Conservation (phyloP, 92 coral and sea anemone species). For the Montipora capitata region DNA sequence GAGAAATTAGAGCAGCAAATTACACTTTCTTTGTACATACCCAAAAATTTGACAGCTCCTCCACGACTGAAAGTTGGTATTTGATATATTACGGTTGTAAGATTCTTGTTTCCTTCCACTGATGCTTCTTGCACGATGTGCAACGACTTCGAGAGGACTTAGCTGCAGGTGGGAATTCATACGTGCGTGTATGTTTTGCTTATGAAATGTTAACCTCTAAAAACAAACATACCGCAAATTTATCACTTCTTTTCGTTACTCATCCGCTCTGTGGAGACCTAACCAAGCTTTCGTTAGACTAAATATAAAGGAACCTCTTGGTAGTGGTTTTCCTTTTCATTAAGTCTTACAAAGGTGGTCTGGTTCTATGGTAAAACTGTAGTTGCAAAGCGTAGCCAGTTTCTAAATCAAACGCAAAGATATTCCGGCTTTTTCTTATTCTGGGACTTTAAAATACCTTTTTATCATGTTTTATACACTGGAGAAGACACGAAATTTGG, state of each 20-base stretch:
- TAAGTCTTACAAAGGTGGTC: too few species aligned
- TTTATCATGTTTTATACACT: too few species aligned
- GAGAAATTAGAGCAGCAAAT: background rate
- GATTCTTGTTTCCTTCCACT: background rate
- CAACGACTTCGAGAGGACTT: background rate
- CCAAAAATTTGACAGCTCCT: background rate
- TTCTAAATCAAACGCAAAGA: too few species aligned
- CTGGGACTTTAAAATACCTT: too few species aligned
- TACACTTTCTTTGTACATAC: background rate
- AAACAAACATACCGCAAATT: conserved; percentile 7
- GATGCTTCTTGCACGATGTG: background rate
- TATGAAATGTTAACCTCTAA: conserved; percentile 33
- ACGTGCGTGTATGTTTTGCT: conserved; percentile 17
- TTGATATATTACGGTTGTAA: background rate
- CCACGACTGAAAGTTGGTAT: background rate
- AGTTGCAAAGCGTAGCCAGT: too few species aligned
- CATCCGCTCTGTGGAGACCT: background rate
- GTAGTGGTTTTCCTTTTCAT: too few species aligned
- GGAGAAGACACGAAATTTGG: too few species aligned
- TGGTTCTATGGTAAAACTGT: too few species aligned
- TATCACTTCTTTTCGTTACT: background rate
- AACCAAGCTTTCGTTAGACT: background rate
- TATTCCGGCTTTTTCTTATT: too few species aligned
- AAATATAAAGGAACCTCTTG: background rate
- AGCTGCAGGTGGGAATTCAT: conserved; percentile 31